A percentile compares a stretch with the other conserved stretches of the same genome.
Conservation (phyloP, 1,140 invertebrate species). For the Drosophila mojavensis region DNA sequence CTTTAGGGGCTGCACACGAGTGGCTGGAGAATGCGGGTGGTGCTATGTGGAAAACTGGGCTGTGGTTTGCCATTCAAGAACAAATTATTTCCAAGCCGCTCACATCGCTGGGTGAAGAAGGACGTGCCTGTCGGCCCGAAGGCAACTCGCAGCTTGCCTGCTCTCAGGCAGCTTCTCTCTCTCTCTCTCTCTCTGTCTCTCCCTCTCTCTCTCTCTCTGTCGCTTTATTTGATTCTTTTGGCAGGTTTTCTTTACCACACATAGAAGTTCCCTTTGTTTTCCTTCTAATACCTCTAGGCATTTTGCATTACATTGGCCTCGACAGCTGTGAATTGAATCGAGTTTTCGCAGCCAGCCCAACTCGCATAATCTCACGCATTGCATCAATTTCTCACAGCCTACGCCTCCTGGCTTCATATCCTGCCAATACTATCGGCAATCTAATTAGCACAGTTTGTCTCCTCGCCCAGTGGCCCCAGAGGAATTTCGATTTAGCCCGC, state of each 20-base stretch:
- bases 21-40: not conserved
- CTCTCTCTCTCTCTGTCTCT: not conserved
- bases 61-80: constrained; percentile 54
- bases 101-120: constrained; percentile 60
- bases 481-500: constrained; percentile 31
- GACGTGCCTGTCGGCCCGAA: constrained; percentile 19
- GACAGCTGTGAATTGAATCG: constrained; percentile 26
- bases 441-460: constrained; percentile 58
- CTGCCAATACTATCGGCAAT: constrained; percentile 33
- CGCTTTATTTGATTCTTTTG: constrained; percentile 17
- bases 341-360: not conserved
- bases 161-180: too few relatives aligned
- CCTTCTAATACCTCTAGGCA: not conserved
- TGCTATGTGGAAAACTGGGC: not conserved
- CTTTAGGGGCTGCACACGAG: constrained; percentile 30
- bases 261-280: not conserved
- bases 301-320: constrained; percentile 21
- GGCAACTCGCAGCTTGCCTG: constrained; percentile 7
- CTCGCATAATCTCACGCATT: constrained; percentile 52
- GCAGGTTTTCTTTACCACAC: constrained; percentile 23
- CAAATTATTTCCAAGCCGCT: constrained; percentile 70
- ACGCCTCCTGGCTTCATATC: constrained; percentile 21
- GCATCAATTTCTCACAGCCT: constrained; percentile 41
- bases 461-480: not conserved
- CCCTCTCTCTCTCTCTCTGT: not conserved